phyloP scores from a whole-genome alignment of 2,113 vertebrate genomes.

The Diadophis punctatus region DNA sequence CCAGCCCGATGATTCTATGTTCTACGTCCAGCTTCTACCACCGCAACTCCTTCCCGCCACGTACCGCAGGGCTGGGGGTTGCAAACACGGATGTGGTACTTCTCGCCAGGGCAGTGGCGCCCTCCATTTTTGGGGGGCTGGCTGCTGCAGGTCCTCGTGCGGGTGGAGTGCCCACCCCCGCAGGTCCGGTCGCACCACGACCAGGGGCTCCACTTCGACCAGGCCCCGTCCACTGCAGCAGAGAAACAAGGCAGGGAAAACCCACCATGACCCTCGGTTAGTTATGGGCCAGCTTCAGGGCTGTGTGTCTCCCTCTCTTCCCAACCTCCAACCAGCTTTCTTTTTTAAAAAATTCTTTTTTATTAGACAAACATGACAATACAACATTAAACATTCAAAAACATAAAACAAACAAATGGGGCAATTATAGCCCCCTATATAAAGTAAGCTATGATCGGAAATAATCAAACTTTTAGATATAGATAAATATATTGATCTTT shows the following conservation, averaged over 20 bases:
- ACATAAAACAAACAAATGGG: too few species aligned
- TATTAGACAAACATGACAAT: too few species aligned
- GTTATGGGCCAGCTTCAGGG: background rate
- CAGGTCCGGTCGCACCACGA: conserved; percentile 83
- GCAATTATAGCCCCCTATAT: too few species aligned
- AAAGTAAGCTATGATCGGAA: too few species aligned
- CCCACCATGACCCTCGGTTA: fast-evolving
- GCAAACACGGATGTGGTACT: conserved; percentile 80
- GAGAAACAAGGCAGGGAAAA: background rate
- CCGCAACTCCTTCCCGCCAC: background rate
- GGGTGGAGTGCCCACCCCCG: conserved; percentile 77
- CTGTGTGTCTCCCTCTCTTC: too few species aligned
- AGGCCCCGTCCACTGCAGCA: conserved; percentile 77
- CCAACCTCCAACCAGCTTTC: background rate
- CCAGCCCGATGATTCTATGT: background rate
- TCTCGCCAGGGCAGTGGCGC: conserved; percentile 75
- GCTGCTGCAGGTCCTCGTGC: conserved; percentile 80
- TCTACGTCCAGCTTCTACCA: background rate
- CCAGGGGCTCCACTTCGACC: conserved; percentile 88
- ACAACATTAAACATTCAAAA: too few species aligned
- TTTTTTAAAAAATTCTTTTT: too few species aligned
- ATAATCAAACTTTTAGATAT: too few species aligned
- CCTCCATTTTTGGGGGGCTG: conserved; percentile 89
- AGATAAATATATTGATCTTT: too few species aligned
- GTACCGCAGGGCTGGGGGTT: conserved; percentile 82